Conservation (phyloP, 2,113 vertebrate species). For the Melospiza georgiana region DNA sequence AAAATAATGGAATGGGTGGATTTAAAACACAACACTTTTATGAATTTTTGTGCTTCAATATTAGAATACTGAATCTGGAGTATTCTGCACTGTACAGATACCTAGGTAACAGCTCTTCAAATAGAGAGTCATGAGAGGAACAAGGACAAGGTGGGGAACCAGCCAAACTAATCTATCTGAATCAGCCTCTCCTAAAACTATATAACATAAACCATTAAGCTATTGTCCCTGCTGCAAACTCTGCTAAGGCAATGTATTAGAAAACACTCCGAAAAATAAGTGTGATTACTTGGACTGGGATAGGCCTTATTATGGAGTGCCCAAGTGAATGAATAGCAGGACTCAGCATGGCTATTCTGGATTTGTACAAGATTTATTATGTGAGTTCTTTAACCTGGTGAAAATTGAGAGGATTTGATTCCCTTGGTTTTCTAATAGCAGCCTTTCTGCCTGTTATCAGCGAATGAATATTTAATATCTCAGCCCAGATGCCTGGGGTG, state of each 20-base stretch:
- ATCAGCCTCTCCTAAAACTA: background rate
- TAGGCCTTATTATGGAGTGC: background rate
- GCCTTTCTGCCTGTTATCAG: background rate
- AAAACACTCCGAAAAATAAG: background rate
- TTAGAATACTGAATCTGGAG: background rate
- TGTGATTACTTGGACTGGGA: background rate
- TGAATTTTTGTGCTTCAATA: background rate
- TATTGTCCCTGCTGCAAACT: background rate
- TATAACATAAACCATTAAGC: background rate
- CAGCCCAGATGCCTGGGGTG: background rate
- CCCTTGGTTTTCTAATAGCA: background rate
- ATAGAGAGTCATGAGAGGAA: background rate
- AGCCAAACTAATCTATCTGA: background rate
- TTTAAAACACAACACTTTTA: background rate
- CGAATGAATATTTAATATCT: background rate
- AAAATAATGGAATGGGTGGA: background rate
- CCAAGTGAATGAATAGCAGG: background rate
- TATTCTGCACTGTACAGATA: background rate
- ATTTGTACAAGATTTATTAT: background rate
- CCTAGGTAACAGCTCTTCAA: background rate
- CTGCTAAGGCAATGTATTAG: background rate
- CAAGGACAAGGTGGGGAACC: background rate
- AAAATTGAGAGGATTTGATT: background rate
- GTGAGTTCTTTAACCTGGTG: background rate
- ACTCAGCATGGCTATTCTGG: background rate